phyloP scores from a whole-genome alignment of 2,888 invertebrate species.

The Tetragonisca angustula region DNA sequence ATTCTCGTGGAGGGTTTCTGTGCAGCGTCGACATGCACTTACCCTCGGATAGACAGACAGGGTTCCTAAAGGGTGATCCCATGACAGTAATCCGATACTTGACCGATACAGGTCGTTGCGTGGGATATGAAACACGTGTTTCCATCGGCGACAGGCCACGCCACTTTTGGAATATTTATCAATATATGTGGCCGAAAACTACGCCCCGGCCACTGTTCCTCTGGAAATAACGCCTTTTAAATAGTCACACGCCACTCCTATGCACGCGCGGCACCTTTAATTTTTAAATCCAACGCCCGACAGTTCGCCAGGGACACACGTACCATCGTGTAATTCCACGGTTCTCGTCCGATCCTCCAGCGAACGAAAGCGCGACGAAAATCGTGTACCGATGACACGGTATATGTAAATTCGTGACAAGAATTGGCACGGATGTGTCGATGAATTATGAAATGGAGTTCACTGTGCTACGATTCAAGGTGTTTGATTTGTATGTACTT shows the following conservation, averaged over 20 bases:
- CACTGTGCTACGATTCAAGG: background rate
- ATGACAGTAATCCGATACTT: slow-evolving; percentile 76
- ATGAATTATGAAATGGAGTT: slow-evolving; percentile 8
- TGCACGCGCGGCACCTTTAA: background rate
- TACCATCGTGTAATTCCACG: background rate
- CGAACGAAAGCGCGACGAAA: background rate
- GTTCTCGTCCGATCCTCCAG: background rate
- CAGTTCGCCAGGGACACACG: background rate
- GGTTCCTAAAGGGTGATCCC: slow-evolving; percentile 74
- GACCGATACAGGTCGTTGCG: slow-evolving; percentile 70
- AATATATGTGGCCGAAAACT: slow-evolving; percentile 42
- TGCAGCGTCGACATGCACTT: slow-evolving; percentile 70
- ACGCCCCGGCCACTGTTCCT: background rate
- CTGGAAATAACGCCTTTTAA: slow-evolving; percentile 20
- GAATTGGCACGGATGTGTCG: background rate
- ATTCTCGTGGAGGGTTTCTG: slow-evolving; percentile 72
- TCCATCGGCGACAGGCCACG: slow-evolving; percentile 54
- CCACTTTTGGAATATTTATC: slow-evolving; percentile 66
- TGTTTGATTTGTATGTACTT: background rate
- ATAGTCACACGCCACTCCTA: background rate
- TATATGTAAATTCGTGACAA: background rate
- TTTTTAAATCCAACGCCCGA: background rate
- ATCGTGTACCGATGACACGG: background rate
- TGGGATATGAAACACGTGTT: slow-evolving; percentile 75
- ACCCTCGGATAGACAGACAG: slow-evolving; percentile 63